Evolutionary conservation across 2,113 vertebrate species (phyloP).

Genomic region (Thinocorus orbignyianus): DNA sequence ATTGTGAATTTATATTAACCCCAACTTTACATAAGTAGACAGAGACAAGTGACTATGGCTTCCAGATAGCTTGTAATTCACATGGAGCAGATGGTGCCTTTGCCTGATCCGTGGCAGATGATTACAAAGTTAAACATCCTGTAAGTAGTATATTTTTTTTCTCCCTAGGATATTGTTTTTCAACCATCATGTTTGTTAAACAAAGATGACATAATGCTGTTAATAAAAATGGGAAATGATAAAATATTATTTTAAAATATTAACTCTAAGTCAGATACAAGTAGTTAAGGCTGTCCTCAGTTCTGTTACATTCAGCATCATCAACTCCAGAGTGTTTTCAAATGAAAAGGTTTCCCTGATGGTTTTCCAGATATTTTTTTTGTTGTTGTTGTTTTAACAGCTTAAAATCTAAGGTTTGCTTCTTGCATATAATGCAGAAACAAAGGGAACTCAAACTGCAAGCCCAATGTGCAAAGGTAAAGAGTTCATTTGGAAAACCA

Average conservation of each 20-base stretch:
- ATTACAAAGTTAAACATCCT: not conserved
- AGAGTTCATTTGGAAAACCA: not conserved
- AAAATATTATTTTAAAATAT: not conserved
- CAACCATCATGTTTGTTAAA: not conserved
- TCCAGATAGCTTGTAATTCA: not conserved
- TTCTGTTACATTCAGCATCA: not conserved
- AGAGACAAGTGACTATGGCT: not conserved
- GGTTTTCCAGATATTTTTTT: not conserved
- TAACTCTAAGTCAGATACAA: not conserved
- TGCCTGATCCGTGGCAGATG: not conserved
- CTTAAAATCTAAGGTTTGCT: not conserved
- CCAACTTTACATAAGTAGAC: not conserved
- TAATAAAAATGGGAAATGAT: not conserved
- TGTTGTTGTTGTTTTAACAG: not conserved
- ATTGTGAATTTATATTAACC: not conserved
- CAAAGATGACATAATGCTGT: not conserved
- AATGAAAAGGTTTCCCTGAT: not conserved
- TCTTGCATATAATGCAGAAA: not conserved
- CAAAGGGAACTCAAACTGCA: not conserved
- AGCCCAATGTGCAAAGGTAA: not conserved
- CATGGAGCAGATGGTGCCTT: not conserved
- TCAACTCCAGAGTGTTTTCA: not conserved
- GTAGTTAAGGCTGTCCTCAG: not conserved
- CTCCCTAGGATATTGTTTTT: not conserved
- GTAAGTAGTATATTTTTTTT: not conserved